phyloP scores from a whole-genome alignment of 2,797 vertebrate species.

The Falco biarmicus region DNA sequence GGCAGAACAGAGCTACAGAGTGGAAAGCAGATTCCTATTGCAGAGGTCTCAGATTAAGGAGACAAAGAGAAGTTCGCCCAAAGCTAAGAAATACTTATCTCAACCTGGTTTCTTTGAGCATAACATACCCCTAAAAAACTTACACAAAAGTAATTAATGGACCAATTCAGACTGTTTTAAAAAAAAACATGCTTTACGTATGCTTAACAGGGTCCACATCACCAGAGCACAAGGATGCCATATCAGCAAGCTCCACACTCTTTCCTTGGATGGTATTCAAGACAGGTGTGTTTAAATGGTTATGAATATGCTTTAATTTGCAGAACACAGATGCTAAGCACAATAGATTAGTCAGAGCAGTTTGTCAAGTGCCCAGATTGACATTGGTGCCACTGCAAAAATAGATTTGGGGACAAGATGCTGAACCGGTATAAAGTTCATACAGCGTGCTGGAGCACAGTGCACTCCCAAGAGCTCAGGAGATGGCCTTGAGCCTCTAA shows the following conservation, averaged over 20 bases:
- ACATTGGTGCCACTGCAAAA: not conserved
- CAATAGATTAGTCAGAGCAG: not conserved
- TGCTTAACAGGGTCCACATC: conserved; percentile 51
- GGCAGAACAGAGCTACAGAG: not conserved
- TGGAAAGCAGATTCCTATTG: not conserved
- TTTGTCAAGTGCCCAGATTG: not conserved
- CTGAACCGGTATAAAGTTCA: not conserved
- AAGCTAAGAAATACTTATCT: not conserved
- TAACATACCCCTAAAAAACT: not conserved
- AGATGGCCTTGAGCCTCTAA: not conserved
- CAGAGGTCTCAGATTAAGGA: not conserved
- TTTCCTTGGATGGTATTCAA: conserved; percentile 61
- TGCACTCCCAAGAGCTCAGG: not conserved
- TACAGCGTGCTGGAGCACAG: not conserved
- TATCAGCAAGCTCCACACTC: conserved; percentile 63
- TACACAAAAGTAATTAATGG: not conserved
- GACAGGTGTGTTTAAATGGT: conserved; percentile 51
- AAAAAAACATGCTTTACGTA: not conserved
- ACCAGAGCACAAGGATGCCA: conserved; percentile 35
- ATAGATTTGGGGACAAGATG: not conserved
- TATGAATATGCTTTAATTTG: not conserved
- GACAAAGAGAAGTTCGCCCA: not conserved
- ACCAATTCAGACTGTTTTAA: not conserved
- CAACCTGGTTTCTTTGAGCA: not conserved
- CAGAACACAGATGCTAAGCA: not conserved